These are phyloP conservation scores for Myodes glareolus DNA, from an alignment of 2,113 vertebrate species.

Conservation along the genomic window DNA sequence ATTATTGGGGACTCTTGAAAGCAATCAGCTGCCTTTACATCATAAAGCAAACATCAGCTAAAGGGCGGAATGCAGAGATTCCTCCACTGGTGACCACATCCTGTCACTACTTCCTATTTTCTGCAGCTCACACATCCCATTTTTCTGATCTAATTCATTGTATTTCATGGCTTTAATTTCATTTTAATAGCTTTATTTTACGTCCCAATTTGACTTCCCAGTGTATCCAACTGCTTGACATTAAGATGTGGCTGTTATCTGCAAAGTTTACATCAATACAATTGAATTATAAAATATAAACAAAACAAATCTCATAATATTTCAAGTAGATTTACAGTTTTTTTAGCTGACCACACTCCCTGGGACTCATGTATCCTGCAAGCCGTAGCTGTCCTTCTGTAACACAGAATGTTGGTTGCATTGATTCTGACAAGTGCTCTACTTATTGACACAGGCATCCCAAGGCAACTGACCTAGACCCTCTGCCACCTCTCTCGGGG, in stretches of 20 bases:
- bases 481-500: background rate
- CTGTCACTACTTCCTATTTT: background rate
- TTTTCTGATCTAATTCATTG: background rate
- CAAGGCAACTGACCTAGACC: background rate
- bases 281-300: background rate
- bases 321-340: background rate
- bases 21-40: background rate
- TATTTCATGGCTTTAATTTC: background rate
- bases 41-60: background rate
- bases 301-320: background rate
- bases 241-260: background rate
- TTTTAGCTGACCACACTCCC: background rate
- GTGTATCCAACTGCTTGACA: background rate
- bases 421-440: background rate
- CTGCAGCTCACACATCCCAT: background rate
- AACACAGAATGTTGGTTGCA: background rate
- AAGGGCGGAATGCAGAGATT: background rate
- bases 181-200: background rate
- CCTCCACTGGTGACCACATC: background rate
- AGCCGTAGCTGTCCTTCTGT: background rate
- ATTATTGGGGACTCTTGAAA: background rate
- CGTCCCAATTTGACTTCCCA: background rate
- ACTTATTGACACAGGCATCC: background rate
- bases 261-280: background rate
- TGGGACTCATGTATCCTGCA: background rate